Conservation (phyloP, 2,797 vertebrate genomes). For the Rhinatrema bivittatum region DNA sequence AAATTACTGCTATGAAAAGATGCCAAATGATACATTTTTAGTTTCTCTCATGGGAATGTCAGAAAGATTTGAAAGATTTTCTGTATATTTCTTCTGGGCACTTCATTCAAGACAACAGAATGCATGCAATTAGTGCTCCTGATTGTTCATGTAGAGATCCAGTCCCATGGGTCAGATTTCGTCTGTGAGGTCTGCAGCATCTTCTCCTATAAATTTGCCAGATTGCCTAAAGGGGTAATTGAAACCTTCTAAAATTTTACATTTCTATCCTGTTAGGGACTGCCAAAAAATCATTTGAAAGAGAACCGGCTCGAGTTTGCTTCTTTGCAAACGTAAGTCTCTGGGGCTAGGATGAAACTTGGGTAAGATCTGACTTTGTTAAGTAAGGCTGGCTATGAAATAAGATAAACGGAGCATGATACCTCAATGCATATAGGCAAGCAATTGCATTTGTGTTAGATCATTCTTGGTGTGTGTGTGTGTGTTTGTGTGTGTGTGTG, state of each 20-base stretch:
- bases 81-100: conserved; percentile 31
- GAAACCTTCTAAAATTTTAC: conserved; percentile 26
- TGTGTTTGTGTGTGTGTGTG: no score
- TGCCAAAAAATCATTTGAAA: background rate
- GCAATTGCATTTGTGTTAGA: no score
- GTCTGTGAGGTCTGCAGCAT: conserved; percentile 27
- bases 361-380: background rate
- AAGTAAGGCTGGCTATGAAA: conserved; percentile 6
- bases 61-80: no score
- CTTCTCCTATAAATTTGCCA: conserved; percentile 34
- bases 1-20: background rate
- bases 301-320: conserved; percentile 16
- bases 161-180: conserved; percentile 36
- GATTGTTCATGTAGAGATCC: conserved; percentile 40
- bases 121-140: conserved; percentile 32
- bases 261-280: conserved; percentile 16
- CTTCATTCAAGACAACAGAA: conserved; percentile 27
- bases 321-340: conserved; percentile 5
- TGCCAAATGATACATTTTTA: no score
- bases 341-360: background rate
- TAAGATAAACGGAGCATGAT: background rate
- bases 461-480: no score
- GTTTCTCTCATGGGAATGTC: no score
- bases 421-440: no score
- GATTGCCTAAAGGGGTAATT: conserved; percentile 28